Base-by-base conservation (phyloP, 2,113 vertebrate species). In the Muntiacus muntjak region DNA sequence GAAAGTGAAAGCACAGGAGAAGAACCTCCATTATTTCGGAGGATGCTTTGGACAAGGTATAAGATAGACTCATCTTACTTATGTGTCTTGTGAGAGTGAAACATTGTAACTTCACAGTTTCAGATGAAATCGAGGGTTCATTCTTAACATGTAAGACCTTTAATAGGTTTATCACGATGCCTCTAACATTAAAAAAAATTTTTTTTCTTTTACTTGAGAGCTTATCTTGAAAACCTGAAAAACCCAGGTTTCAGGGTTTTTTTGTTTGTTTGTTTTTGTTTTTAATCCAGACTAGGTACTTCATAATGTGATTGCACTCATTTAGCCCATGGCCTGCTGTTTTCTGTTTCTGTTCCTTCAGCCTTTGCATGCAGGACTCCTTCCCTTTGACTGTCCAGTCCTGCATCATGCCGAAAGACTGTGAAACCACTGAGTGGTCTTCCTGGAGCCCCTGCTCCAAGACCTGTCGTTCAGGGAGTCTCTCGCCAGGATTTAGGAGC, bases 401-500 rank as follows among this genome's bases (percentile, higher is more conserved):
- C 5, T 99, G 99, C 11, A 93, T 99, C 94, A 98, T 99, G 90
- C 98, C 99, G 40, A 99, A 98, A 98, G 99, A 99, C 98, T 99
- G 99, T 5, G 98, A 99, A 95, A 98, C 98, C 0, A 99, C 99
- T 0, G 98, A 99, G 40, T 99, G 99, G 99, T 99, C 99, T 0
- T 91, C 97, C 0, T 99, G 99, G 99, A 99, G 99, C 62, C n/a
- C 98, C 15, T 99, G 99, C 98, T 99, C 99, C 0, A 99, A 98
- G 98, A 99, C 99, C 2, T 99, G 99, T 16, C 98, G 47, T 36
- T 99, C 99, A 74, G 98, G 98, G 19, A 99, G 99, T 84, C 97
- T 99, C 14, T 96, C 98, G 5, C 99, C 99, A 0, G 99, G 99
- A 78, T 99, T 99, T 50, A 99, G 99, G 30, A 98, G 99, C 89